These are phyloP conservation scores for Diceros bicornis DNA, from an alignment of 2,797 vertebrate genomes.

Conservation along the genomic window DNA sequence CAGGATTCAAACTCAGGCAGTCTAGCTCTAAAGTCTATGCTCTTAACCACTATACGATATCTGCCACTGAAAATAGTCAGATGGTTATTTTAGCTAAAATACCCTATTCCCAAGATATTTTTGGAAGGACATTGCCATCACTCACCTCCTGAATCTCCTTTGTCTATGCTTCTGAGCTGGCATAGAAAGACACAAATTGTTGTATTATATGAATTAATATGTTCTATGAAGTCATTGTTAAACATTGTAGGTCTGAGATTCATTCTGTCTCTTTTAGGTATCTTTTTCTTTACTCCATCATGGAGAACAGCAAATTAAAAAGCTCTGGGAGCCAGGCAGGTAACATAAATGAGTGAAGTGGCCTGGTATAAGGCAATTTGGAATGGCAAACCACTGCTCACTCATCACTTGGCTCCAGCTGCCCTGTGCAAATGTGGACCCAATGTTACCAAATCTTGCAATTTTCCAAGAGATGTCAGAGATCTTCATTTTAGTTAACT, in stretches of 20 bases:
- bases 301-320: not conserved
- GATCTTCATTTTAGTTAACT: slow-evolving; percentile 37
- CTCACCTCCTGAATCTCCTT: not conserved
- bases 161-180: not conserved
- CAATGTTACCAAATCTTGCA: not conserved
- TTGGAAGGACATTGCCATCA: not conserved
- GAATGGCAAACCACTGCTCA: not conserved
- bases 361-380: not conserved
- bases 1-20: not conserved
- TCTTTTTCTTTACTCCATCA: slow-evolving; percentile 13
- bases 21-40: not conserved
- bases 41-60: not conserved
- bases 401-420: not conserved
- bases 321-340: not conserved
- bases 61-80: not conserved
- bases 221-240: not conserved
- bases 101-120: not conserved
- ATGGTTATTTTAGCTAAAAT: not conserved
- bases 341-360: not conserved
- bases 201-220: not conserved
- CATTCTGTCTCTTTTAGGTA: not conserved
- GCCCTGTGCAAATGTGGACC: not conserved
- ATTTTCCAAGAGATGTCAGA: not conserved
- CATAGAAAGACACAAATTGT: not conserved
- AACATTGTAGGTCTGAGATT: not conserved